phyloP scores from a whole-genome alignment of 1,140 invertebrate genomes.

The Lycorma delicatula region DNA sequence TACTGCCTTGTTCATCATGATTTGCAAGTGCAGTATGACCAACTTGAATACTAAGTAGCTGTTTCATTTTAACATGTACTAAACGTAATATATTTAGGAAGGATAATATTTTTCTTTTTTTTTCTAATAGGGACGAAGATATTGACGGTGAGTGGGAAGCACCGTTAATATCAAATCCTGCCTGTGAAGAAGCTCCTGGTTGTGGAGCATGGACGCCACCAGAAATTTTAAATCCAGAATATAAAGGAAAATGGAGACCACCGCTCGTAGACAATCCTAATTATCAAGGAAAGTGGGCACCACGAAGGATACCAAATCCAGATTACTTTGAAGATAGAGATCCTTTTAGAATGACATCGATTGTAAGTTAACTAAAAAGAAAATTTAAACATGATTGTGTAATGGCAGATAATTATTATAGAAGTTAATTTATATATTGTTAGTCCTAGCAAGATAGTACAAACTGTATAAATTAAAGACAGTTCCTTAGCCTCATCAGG shows the following conservation, averaged over 20 bases:
- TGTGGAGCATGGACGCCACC: constrained; percentile 88
- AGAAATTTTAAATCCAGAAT: constrained; percentile 80
- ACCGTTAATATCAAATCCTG: constrained; percentile 83
- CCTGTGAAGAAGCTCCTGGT: constrained; percentile 72
- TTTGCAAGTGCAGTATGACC: no score
- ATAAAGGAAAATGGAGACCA: constrained; percentile 87
- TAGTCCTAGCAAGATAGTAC: background rate
- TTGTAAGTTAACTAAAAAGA: no score
- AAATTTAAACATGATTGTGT: no score
- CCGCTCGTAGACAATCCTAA: constrained; percentile 88
- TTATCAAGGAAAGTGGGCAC: constrained; percentile 92
- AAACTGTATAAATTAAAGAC: no score
- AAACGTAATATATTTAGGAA: no score
- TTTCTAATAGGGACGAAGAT: constrained; percentile 72
- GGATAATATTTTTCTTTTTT: no score
- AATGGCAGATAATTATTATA: background rate
- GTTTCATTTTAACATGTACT: no score
- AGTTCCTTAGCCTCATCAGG: no score
- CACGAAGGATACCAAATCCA: constrained; percentile 77
- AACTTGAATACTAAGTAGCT: no score
- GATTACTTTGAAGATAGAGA: constrained; percentile 86
- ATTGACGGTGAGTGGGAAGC: constrained; percentile 99
- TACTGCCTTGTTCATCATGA: no score
- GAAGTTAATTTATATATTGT: background rate
- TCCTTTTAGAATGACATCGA: constrained; percentile 85